phyloP scores from a whole-genome alignment of 2,888 invertebrate species.

The Caenorhabditis macrosperma region DNA sequence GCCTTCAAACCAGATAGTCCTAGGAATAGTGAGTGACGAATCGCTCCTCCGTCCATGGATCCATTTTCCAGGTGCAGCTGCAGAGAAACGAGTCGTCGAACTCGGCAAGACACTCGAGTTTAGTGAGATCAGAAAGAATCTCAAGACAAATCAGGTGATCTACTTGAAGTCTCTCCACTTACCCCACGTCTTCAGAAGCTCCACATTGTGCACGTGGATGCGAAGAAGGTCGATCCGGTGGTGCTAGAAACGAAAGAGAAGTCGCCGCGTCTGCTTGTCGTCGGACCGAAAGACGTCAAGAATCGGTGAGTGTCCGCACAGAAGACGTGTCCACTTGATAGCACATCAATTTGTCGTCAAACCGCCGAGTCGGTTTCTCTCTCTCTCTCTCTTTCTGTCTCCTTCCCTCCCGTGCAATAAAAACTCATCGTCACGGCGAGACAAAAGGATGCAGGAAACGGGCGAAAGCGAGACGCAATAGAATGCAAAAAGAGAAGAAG shows the following conservation, averaged over 20 bases:
- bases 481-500: conserved; percentile 46
- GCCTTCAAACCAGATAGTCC: conserved; percentile 50
- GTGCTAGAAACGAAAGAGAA: conserved; percentile 66
- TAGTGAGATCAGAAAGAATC: conserved; percentile 34
- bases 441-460: conserved; percentile 30
- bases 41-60: no score
- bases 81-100: conserved; percentile 43
- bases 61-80: conserved; percentile 35
- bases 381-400: no score
- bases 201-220: conserved; percentile 52
- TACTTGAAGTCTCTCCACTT: neutral
- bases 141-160: conserved; percentile 43
- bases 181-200: conserved; percentile 48
- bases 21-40: conserved; percentile 54
- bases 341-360: conserved; percentile 45
- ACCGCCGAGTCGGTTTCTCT: conserved; percentile 1
- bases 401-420: conserved; percentile 52
- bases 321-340: conserved; percentile 25
- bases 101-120: conserved; percentile 30
- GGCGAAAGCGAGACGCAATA: conserved; percentile 42
- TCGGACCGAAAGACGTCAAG: conserved; percentile 71
- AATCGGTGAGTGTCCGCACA: conserved; percentile 53
- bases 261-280: conserved; percentile 62
- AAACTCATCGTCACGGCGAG: conserved; percentile 57
- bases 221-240: conserved; percentile 52